Evolutionary conservation across 2,888 invertebrate genomes (phyloP).

Genomic region (Malachius bipustulatus): DNA sequence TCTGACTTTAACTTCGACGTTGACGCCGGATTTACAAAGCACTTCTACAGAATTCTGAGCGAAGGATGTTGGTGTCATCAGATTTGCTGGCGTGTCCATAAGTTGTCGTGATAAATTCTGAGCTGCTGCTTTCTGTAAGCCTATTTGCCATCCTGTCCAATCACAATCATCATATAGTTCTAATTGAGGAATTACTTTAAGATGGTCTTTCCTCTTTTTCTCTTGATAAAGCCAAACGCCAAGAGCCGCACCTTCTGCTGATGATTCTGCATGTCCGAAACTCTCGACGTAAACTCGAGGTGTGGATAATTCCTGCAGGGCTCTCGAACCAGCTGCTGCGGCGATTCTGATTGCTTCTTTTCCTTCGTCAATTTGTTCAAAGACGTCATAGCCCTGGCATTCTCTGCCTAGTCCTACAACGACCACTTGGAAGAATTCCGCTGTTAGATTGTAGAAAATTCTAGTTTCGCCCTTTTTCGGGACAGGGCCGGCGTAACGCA

Average conservation of each 20-base stretch:
- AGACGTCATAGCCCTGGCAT: conserved; percentile 51
- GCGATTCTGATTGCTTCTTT: conserved; percentile 64
- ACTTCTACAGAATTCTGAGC: conserved; percentile 54
- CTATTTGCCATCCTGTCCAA: conserved; percentile 59
- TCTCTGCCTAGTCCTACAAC: conserved; percentile 64
- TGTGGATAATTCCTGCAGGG: conserved; percentile 43
- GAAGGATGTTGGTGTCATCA: conserved; percentile 67
- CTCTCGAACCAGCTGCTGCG: conserved; percentile 47
- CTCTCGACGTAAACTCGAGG: conserved; percentile 56
- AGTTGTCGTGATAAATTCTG: conserved; percentile 68
- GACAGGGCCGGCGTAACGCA: conserved; percentile 36
- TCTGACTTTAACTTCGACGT: conserved; percentile 52
- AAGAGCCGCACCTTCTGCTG: conserved; percentile 65
- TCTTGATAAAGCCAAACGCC: conserved; percentile 61
- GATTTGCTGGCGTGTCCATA: conserved; percentile 71
- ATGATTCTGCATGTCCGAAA: conserved; percentile 64
- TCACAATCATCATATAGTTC: conserved; percentile 53
- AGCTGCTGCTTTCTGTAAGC: conserved; percentile 58
- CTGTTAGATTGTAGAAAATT: conserved; percentile 52
- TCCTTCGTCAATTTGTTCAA: conserved; percentile 61
- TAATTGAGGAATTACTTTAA: conserved; percentile 35
- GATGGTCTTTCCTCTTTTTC: conserved; percentile 39
- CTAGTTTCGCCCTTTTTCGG: conserved; percentile 45
- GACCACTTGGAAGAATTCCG: conserved; percentile 52
- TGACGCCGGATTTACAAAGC: conserved; percentile 43